Conservation (phyloP, 2,113 vertebrate genomes). For the Chaenogobius annularis region DNA sequence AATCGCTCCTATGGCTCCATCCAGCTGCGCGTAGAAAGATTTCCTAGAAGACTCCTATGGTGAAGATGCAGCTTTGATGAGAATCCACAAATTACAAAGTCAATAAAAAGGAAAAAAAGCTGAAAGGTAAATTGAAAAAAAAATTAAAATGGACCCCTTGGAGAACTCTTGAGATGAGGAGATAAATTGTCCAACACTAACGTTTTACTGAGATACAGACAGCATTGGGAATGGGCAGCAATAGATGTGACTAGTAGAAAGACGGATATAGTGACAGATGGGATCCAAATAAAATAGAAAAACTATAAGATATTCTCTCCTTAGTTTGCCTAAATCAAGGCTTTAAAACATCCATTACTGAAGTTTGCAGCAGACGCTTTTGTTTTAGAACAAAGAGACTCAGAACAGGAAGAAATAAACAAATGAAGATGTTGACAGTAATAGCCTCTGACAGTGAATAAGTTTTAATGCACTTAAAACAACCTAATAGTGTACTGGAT, state of each 20-base stretch:
- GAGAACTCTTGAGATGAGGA: constrained; percentile 58
- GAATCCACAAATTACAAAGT: constrained; percentile 13
- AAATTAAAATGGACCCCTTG: constrained; percentile 36
- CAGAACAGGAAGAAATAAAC: constrained; percentile 1
- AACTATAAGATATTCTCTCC: too few relatives aligned
- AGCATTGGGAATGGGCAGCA: constrained; percentile 39
- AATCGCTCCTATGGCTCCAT: constrained; percentile 39
- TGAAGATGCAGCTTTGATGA: neutral
- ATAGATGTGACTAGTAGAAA: constrained; percentile 55
- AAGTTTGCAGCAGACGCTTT: neutral
- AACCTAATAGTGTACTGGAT: constrained; percentile 10
- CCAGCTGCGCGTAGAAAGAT: constrained; percentile 19
- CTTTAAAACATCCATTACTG: constrained; percentile 9
- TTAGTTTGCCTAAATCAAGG: constrained; percentile 9
- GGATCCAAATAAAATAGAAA: too few relatives aligned
- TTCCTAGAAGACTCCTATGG: constrained; percentile 17
- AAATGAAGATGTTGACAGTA: neutral
- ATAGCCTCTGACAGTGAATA: constrained; percentile 9
- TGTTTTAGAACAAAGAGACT: constrained; percentile 5
- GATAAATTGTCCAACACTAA: constrained; percentile 17
- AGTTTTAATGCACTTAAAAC: constrained; percentile 4
- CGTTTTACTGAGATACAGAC: constrained; percentile 50
- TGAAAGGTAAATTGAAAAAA: constrained; percentile 49
- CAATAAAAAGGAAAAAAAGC: constrained; percentile 23
- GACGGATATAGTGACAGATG: constrained; percentile 41